These are phyloP conservation scores for Struthidea cinerea DNA, from an alignment of 2,113 vertebrate species.

Conservation along the genomic window DNA sequence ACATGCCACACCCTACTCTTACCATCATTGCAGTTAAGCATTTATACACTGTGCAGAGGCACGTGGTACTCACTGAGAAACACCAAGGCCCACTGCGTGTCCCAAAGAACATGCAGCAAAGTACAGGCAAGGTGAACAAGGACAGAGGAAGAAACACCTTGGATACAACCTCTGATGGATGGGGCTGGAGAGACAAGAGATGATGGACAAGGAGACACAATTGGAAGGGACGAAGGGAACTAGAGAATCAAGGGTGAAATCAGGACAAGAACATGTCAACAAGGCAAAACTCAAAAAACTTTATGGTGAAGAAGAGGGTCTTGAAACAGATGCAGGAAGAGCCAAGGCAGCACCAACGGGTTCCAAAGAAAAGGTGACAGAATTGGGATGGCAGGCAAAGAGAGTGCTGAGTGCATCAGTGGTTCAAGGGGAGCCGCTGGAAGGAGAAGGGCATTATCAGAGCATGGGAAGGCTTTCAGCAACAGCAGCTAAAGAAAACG, in stretches of 20 bases:
- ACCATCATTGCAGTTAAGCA: neutral
- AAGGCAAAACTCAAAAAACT: neutral
- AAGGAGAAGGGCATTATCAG: neutral
- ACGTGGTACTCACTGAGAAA: neutral
- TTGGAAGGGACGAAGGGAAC: rapidly evolving
- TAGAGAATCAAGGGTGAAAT: neutral
- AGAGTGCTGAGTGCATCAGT: neutral
- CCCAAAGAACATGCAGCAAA: neutral
- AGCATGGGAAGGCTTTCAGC: neutral
- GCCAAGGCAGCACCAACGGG: neutral
- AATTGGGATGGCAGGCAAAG: neutral
- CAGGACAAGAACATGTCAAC: neutral
- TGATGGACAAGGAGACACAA: neutral
- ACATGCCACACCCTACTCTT: neutral
- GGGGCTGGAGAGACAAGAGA: neutral
- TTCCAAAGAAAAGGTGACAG: neutral
- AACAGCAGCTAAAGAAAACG: rapidly evolving
- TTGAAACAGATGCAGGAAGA: neutral
- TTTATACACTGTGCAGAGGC: neutral
- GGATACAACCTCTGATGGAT: neutral
- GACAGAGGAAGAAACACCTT: neutral
- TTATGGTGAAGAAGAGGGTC: neutral
- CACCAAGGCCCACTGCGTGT: neutral
- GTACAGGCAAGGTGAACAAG: neutral
- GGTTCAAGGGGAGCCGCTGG: neutral